A percentile compares a stretch with the other conserved stretches of the same genome.
Evolutionary conservation across 2,113 vertebrate genomes (phyloP).

Genomic region (Aegotheles bennettii): DNA sequence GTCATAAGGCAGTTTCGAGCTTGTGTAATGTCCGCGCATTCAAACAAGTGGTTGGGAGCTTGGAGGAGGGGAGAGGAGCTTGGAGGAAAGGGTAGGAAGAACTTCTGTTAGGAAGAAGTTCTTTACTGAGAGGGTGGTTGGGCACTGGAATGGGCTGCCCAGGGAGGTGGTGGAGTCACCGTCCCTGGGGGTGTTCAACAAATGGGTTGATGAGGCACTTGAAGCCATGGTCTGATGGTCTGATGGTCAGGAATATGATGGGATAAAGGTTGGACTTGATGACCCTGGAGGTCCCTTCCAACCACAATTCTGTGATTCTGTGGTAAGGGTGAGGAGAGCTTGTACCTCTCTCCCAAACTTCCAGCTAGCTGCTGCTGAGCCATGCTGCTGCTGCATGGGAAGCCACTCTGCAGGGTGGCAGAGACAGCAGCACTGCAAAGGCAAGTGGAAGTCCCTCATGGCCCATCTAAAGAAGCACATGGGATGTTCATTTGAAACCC

Average conservation of each 20-base stretch:
- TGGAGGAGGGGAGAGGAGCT: background rate
- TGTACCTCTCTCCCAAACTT: background rate
- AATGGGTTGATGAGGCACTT: too few species aligned
- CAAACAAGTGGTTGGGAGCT: background rate
- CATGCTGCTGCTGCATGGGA: background rate
- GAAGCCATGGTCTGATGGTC: too few species aligned
- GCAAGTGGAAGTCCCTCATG: fast-evolving
- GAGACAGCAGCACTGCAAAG: fast-evolving
- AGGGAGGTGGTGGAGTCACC: too few species aligned
- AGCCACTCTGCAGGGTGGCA: background rate
- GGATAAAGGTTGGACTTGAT: too few species aligned
- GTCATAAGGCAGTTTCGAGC: background rate
- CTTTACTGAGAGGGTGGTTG: too few species aligned
- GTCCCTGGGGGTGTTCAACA: too few species aligned
- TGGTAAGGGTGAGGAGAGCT: background rate
- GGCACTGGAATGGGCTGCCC: too few species aligned
- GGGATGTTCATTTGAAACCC: background rate
- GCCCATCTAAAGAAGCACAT: fast-evolving
- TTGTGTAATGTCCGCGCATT: background rate
- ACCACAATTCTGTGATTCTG: too few species aligned
- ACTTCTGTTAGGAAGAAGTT: too few species aligned
- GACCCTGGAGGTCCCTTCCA: too few species aligned
- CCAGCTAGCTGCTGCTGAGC: background rate
- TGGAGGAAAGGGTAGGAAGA: background rate
- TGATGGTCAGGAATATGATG: too few species aligned